These are phyloP conservation scores for Heteractis magnifica DNA, from an alignment of 92 coral and sea anemone genomes.

Conservation along the genomic window DNA sequence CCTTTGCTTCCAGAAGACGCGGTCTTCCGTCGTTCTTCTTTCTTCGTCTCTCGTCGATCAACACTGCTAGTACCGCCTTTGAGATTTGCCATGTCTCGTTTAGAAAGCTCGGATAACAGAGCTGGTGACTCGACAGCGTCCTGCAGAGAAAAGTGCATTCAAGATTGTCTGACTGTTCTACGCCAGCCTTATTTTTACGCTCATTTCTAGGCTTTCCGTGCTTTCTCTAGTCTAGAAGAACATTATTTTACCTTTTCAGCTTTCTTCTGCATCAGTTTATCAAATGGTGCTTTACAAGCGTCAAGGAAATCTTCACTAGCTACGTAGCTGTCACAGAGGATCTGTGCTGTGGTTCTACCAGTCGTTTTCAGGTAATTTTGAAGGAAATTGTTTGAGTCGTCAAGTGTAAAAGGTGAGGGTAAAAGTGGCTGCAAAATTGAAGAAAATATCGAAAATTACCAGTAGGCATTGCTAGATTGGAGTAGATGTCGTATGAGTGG, in stretches of 20 bases:
- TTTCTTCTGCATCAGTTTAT: constrained; percentile 82
- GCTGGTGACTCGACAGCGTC: constrained; percentile 92
- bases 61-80: constrained; percentile 63
- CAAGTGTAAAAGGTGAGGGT: constrained; percentile 91
- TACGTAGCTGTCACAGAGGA: constrained; percentile 86
- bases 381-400: constrained; percentile 82
- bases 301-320: constrained; percentile 78
- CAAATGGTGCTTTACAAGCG: constrained; percentile 78
- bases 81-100: constrained; percentile 82
- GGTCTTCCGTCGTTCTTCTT: constrained; percentile 82
- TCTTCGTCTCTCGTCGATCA: constrained; percentile 78
- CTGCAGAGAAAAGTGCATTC: constrained; percentile 26
- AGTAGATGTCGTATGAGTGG: neutral
- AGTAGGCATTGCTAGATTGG: neutral
- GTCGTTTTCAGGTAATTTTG: constrained; percentile 67
- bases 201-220: too few relatives aligned
- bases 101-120: constrained; percentile 82
- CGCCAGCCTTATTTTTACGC: neutral
- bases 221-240: too few relatives aligned
- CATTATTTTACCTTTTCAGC: constrained; percentile 69
- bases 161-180: neutral
- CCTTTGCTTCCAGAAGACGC: constrained; percentile 77
- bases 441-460: neutral
- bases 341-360: constrained; percentile 78
- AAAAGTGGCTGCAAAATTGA: constrained; percentile 63